phyloP scores from a whole-genome alignment of 2,888 invertebrate species.

The Eretmocerus hayati region DNA sequence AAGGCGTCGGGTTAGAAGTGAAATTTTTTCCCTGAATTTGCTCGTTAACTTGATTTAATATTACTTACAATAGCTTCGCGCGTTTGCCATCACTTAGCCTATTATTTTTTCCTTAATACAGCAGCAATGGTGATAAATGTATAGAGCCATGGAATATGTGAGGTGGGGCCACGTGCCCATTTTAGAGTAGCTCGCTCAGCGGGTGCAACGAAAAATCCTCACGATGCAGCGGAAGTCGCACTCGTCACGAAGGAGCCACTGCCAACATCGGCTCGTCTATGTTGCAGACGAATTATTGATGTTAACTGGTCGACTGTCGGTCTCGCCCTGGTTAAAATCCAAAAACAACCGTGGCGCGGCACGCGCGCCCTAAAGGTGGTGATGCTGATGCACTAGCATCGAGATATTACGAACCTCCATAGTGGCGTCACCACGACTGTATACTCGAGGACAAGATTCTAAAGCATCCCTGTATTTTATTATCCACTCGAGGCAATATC shows the following conservation, averaged over 20 bases:
- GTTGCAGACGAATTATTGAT: slow-evolving; percentile 25
- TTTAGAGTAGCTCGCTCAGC: not conserved
- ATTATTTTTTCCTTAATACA: too few relatives aligned
- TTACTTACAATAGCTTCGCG: too few relatives aligned
- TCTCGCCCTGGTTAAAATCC: slow-evolving; percentile 32
- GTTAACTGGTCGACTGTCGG: slow-evolving; percentile 20
- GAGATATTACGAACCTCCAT: too few relatives aligned
- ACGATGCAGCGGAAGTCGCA: not conserved
- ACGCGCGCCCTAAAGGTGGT: slow-evolving; percentile 16
- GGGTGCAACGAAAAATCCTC: not conserved
- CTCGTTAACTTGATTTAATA: too few relatives aligned
- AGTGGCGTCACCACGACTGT: not conserved
- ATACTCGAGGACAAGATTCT: not conserved
- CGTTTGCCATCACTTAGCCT: too few relatives aligned
- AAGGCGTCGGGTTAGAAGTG: too few relatives aligned
- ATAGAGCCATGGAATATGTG: too few relatives aligned
- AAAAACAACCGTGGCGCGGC: slow-evolving; percentile 34
- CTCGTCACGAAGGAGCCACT: not conserved
- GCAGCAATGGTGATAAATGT: too few relatives aligned
- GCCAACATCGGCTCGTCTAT: slow-evolving; percentile 7
- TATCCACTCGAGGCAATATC: slow-evolving; percentile 12
- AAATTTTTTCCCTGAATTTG: too few relatives aligned
- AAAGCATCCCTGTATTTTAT: slow-evolving; percentile 25
- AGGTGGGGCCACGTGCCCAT: not conserved
- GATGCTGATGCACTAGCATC: not conserved